These are phyloP conservation scores for Acrocera orbiculus DNA, from an alignment of 2,888 invertebrate genomes.

Conservation along the genomic window DNA sequence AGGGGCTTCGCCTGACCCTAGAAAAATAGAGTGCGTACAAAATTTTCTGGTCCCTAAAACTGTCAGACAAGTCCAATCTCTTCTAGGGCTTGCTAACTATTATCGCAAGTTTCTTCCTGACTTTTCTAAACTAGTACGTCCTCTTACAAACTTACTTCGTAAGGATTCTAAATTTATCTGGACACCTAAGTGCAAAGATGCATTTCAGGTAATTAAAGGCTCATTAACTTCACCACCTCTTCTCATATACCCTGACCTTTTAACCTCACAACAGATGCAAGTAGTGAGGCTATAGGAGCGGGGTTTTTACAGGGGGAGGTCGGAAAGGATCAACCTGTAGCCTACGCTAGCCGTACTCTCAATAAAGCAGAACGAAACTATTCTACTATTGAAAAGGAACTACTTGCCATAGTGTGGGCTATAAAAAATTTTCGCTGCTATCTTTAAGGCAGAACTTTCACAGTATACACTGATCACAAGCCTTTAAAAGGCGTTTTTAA, in stretches of 20 bases:
- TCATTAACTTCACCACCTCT: neutral
- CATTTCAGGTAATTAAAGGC: neutral
- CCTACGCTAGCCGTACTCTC: too few species aligned
- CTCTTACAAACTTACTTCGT: neutral
- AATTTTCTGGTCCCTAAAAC: conserved; percentile 13
- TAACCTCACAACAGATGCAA: conserved; percentile 16
- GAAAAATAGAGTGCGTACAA: conserved; percentile 12
- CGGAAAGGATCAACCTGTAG: too few species aligned
- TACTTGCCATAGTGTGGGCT: too few species aligned
- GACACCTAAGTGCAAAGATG: conserved; percentile 12
- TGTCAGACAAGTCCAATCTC: conserved; percentile 2
- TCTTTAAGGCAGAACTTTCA: too few species aligned
- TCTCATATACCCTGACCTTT: conserved; percentile 7
- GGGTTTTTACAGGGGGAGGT: too few species aligned
- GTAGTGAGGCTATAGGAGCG: too few species aligned
- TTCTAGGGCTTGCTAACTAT: conserved; percentile 6
- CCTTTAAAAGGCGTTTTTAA: too few species aligned
- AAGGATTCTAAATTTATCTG: conserved; percentile 1
- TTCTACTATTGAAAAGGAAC: too few species aligned
- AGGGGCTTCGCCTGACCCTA: conserved; percentile 13
- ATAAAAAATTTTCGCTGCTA: too few species aligned
- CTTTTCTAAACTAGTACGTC: conserved; percentile 4
- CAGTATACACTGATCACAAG: too few species aligned
- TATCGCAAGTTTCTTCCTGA: conserved; percentile 6
- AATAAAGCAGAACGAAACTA: too few species aligned